A percentile compares a stretch with the other conserved stretches of the same genome.
Evolutionary conservation across 2,797 vertebrate genomes (phyloP).

Genomic region (Lacerta bilineata): DNA sequence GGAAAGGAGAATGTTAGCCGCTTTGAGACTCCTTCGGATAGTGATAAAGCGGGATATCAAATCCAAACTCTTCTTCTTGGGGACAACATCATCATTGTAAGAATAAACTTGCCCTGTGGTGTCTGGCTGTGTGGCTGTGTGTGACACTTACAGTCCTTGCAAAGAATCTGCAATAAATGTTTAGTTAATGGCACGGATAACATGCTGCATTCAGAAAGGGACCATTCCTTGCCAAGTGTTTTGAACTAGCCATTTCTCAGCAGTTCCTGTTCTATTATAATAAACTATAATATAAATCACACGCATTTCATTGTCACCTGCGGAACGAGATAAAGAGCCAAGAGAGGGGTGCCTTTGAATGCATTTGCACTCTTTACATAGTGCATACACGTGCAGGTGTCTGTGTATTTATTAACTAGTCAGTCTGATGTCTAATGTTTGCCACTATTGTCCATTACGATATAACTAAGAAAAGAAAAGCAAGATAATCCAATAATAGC

Average conservation of each 20-base stretch:
- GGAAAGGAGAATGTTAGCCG: too few relatives aligned
- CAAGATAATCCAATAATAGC: too few relatives aligned
- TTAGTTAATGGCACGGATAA: constrained; percentile 62
- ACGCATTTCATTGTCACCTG: constrained; percentile 74
- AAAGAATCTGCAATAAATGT: neutral
- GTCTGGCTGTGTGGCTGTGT: neutral
- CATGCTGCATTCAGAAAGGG: neutral
- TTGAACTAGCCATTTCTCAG: constrained; percentile 73
- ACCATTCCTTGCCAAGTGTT: constrained; percentile 72
- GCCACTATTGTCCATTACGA: too few relatives aligned
- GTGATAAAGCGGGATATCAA: too few relatives aligned
- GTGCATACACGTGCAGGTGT: constrained; percentile 63
- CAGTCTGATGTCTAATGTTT: too few relatives aligned
- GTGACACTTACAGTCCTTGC: neutral
- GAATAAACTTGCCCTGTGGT: neutral
- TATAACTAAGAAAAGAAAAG: too few relatives aligned
- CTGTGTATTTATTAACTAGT: too few relatives aligned
- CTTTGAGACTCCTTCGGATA: too few relatives aligned
- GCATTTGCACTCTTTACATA: constrained; percentile 74
- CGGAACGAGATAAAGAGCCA: constrained; percentile 71
- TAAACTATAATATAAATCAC: constrained; percentile 69
- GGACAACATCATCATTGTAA: neutral
- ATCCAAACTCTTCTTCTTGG: too few relatives aligned
- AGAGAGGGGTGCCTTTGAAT: constrained; percentile 74
- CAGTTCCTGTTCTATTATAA: constrained; percentile 66